Evolutionary conservation across 2,888 invertebrate species (phyloP).

Genomic region (Trachelus tabidus): DNA sequence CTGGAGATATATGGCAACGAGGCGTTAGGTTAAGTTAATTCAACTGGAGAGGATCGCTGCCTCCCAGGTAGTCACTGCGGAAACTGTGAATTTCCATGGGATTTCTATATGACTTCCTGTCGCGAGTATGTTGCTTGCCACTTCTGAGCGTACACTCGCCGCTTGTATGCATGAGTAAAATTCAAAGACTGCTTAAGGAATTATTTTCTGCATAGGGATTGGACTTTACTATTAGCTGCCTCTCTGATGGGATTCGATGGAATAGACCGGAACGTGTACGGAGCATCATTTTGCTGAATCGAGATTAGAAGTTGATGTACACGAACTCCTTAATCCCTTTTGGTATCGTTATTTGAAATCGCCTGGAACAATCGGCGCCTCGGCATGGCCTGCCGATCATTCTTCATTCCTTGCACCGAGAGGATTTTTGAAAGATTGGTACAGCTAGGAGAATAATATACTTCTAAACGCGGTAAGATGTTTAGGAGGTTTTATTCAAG

Average conservation of each 20-base stretch:
- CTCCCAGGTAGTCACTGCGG: slow-evolving; percentile 38
- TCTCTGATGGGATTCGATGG: background rate
- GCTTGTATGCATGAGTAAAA: background rate
- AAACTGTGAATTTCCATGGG: slow-evolving; percentile 30
- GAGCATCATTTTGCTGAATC: background rate
- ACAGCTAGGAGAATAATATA: background rate
- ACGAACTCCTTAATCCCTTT: background rate
- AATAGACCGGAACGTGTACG: background rate
- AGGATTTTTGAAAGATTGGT: background rate
- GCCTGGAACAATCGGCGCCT: background rate
- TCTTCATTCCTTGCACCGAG: background rate
- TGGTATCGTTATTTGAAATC: background rate
- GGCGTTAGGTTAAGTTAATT: slow-evolving; percentile 38
- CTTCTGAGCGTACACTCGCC: too few species aligned
- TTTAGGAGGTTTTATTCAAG: background rate
- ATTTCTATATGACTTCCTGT: background rate
- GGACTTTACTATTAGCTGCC: background rate
- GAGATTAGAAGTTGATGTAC: background rate
- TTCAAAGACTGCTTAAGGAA: background rate
- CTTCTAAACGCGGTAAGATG: background rate
- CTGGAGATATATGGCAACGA: slow-evolving; percentile 28
- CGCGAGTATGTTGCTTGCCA: background rate
- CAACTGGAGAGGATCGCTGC: slow-evolving; percentile 26
- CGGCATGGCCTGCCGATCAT: background rate
- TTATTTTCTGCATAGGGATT: background rate